Conservation (phyloP, 1,140 invertebrate genomes). For the Magallana angulata region DNA sequence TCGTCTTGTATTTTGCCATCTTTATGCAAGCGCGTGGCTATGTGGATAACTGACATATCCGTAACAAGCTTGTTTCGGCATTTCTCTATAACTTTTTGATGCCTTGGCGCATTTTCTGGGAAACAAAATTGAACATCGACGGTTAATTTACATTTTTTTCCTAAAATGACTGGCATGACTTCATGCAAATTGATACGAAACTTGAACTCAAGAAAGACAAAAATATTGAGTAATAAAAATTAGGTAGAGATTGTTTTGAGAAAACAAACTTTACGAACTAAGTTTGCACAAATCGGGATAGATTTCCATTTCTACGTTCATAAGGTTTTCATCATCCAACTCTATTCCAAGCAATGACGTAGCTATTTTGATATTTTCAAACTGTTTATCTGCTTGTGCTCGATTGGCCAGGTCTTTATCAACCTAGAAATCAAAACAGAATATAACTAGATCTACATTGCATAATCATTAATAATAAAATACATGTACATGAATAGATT, state of each 20-base stretch:
- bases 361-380: constrained; percentile 3
- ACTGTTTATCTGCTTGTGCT: constrained; percentile 1
- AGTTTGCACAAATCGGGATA: neutral
- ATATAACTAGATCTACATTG: neutral
- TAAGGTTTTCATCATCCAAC: neutral
- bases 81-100: constrained; percentile 9
- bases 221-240: too few relatives aligned
- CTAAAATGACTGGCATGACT: too few relatives aligned
- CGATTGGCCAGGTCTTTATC: constrained; percentile 1
- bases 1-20: neutral
- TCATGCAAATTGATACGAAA: too few relatives aligned
- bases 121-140: neutral
- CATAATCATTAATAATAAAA: too few relatives aligned
- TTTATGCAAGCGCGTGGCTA: neutral
- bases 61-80: neutral
- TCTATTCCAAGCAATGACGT: constrained; percentile 26
- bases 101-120: neutral
- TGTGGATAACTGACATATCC: neutral
- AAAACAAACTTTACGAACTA: too few relatives aligned
- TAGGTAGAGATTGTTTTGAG: too few relatives aligned
- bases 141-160: too few relatives aligned
- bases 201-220: too few relatives aligned
- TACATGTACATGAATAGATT: too few relatives aligned
- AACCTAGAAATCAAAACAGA: neutral
- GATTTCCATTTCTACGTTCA: neutral